Conservation (phyloP, 2,888 invertebrate species). For the Pristionchus mayeri region DNA sequence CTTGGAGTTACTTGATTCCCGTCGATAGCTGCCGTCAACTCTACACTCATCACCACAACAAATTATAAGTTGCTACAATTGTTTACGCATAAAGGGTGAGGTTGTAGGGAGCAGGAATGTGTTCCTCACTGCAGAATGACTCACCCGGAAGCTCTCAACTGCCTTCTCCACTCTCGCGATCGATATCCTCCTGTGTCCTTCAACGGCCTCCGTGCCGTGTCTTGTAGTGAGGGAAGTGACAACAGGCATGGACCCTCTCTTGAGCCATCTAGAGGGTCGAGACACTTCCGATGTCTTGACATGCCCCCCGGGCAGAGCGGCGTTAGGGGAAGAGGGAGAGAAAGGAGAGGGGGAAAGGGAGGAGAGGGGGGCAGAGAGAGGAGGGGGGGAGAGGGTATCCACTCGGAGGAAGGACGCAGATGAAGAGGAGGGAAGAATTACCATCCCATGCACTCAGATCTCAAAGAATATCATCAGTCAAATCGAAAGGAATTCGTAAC, state of each 20-base stretch:
- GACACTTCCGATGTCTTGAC: not conserved
- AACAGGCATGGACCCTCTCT: constrained; percentile 22
- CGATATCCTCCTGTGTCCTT: constrained; percentile 21
- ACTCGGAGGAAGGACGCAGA: not conserved
- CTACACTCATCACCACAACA: no score
- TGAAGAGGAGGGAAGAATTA: not conserved
- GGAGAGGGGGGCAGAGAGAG: not conserved
- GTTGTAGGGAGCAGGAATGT: no score
- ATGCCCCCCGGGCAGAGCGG: not conserved
- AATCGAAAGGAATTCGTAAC: not conserved
- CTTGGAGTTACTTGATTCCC: no score
- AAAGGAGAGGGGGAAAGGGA: not conserved
- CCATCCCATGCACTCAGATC: not conserved
- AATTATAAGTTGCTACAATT: no score
- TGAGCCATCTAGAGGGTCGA: constrained; percentile 1
- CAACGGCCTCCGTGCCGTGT: not conserved
- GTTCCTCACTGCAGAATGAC: no score
- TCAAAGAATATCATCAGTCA: no score
- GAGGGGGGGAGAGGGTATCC: not conserved
- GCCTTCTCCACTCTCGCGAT: constrained; percentile 11
- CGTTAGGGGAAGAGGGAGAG: not conserved
- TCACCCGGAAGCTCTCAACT: not conserved
- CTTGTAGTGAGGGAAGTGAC: not conserved
- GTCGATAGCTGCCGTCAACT: no score
- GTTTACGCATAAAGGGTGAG: no score